Evolutionary conservation across 2,888 invertebrate genomes (phyloP), one percentile per base, ranked within the genome.

Genomic region (Ptychoptera contaminata): DNA sequence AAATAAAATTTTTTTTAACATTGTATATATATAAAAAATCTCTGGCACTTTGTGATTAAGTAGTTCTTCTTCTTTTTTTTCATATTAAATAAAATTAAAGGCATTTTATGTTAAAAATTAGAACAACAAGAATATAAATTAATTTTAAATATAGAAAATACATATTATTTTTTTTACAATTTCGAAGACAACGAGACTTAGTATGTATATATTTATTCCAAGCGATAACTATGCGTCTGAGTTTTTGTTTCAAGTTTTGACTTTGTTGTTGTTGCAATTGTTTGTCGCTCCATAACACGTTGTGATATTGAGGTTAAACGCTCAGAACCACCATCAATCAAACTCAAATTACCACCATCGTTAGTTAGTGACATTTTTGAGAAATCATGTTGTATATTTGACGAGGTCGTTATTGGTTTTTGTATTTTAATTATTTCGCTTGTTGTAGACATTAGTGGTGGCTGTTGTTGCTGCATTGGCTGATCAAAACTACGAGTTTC

Each of bases 401-500:
- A 23, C 23, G 23, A 23, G 23, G 23, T 23, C 23, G 23, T 5
- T 23, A 23, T 5, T 1, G 62, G 63, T 47, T 60, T 59, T 5
- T 50, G 50, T 16, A 51, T 23, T 48, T 60, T 59, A 6, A 49
- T 50, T 16, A 50, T 29, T 37, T 63, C 62, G 48, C 40, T 41
- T 43, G 38, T 14, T 42, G 37, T 16, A n/a, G 40, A 23, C 7
- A 23, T 5, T 23, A 23, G 7, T 23, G 23, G 23, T 23, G 23
- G 23, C 23, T 23, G 23, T 23, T 23, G 23, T 23, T 23, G 40
- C 4, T 30, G 30, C 34, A 46, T 54, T 47, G 50, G 55, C 51
- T 61, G 60, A 44, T 65, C 65, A 50, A 57, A 66, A 51, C 63
- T 65, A 50, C 60, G 58, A 29, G 67, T 65, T 54, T 66, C 65